Base-by-base conservation (phyloP, 2,113 vertebrate species). In the Neolamprologus sp. region DNA sequence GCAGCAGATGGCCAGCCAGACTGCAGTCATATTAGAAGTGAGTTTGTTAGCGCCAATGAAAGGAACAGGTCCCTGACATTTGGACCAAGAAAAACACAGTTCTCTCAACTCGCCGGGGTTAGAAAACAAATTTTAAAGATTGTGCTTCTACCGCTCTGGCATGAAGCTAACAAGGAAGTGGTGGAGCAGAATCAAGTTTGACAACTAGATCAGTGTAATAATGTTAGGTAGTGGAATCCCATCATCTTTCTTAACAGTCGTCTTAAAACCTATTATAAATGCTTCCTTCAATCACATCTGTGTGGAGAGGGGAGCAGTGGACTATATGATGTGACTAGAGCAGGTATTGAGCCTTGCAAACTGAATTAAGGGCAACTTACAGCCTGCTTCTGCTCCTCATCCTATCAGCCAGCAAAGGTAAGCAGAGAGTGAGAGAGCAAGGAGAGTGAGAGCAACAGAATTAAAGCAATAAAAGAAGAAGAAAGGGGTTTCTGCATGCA, bases 341-440 rank as follows among this genome's bases (percentile, higher is more conserved):
- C 65, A 88, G 35, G 81, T 93, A 93, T 47, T 75, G 80, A 89
- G 68, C 81, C 45, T 84, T 73, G 57, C 58, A 89, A 92, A 93
- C 85, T 89, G 89, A 91, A 93, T 94, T 88, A 87, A 89, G 40
- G 89, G 85, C 85, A 94, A 98, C 98, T 98, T 98, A 99, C 98
- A 95, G 97, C 96, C 97, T 98, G 98, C 90, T 98, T 99, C 94
- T 99, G 98, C 91, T 99, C 98, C 96, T 99, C 98, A 91, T 99
- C 98, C 98, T 99, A 80, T 82, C 35, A 95, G 89, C 55, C 96
- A 91, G 91, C 90, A 93, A 86, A 33, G 80, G 92, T 81, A 87
- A 91, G 93, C 90, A 87, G 88, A 82, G 87, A 92, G 82, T 83
- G 83, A 85, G 88, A 87, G 80, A 86, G 89, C 86, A 45, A 86